phyloP scores from a whole-genome alignment of 2,113 vertebrate genomes.

The Candoia aspera region DNA sequence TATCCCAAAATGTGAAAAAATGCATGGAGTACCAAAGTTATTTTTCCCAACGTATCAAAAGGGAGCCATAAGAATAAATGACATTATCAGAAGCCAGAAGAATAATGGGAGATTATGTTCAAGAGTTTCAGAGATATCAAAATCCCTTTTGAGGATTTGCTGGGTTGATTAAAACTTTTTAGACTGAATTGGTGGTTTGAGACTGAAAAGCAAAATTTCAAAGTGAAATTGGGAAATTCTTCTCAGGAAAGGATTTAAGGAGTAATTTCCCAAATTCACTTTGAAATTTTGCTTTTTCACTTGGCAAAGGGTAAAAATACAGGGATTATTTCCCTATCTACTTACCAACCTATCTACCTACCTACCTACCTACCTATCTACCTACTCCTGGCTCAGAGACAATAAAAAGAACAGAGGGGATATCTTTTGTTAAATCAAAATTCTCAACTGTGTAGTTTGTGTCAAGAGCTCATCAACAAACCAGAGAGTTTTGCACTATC shows the following conservation, averaged over 20 bases:
- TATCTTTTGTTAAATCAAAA: slow-evolving; percentile 50
- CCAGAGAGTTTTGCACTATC: slow-evolving; percentile 38
- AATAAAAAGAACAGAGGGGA: slow-evolving; percentile 41
- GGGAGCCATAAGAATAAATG: background rate
- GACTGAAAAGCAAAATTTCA: background rate
- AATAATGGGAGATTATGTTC: no score
- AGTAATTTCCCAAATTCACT: background rate
- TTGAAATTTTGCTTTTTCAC: background rate
- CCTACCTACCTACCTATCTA: no score
- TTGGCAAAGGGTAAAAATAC: accelerated
- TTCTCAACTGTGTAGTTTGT: slow-evolving; percentile 51
- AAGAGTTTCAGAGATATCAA: background rate
- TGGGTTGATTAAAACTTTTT: no score
- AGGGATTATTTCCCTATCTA: slow-evolving; percentile 10
- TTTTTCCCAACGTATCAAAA: background rate
- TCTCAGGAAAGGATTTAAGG: background rate
- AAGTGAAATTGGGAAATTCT: background rate
- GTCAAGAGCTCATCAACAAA: slow-evolving; percentile 26
- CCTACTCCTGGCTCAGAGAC: slow-evolving; percentile 23
- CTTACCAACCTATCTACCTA: slow-evolving; percentile 8
- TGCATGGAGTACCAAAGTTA: background rate
- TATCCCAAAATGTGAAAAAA: background rate
- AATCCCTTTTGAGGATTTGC: background rate
- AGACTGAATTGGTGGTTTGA: background rate
- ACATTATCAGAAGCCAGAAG: background rate